Percentiles rank a stretch among this genome's conserved stretches.
Evolutionary conservation across 2,113 vertebrate genomes (phyloP).

Genomic region (Barnardius zonarius): DNA sequence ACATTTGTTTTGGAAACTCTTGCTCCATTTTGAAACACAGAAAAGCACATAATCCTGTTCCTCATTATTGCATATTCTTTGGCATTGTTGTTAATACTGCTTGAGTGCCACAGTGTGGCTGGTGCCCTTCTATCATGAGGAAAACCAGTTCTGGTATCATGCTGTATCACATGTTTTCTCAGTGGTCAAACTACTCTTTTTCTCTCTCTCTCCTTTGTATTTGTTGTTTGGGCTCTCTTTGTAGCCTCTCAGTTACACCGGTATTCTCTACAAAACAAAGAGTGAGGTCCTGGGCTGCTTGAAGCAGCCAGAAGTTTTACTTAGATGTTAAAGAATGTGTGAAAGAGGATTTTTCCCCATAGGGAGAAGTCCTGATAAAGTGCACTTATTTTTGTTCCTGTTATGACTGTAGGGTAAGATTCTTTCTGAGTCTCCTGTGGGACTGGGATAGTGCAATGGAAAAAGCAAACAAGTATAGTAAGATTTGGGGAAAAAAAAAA

Average conservation of each 20-base stretch:
- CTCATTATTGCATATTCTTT: not conserved
- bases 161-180: not conserved
- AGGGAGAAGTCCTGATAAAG: not conserved
- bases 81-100: not conserved
- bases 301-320: not conserved
- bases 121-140: not conserved
- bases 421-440: not conserved
- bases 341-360: not conserved
- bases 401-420: slow-evolving; percentile 17
- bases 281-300: not conserved
- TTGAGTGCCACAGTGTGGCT: slow-evolving; percentile 6
- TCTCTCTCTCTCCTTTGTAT: not conserved
- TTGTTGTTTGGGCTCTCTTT: not conserved
- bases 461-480: not conserved
- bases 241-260: not conserved
- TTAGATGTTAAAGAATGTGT: not conserved
- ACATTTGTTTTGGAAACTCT: slow-evolving; percentile 38
- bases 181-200: not conserved
- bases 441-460: not conserved
- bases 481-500: not conserved
- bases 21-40: not conserved
- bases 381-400: slow-evolving; percentile 1
- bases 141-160: not conserved
- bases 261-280: not conserved
- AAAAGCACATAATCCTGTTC: not conserved